phyloP scores from a whole-genome alignment of 2,797 vertebrate species.

The Gobio occitaniae region DNA sequence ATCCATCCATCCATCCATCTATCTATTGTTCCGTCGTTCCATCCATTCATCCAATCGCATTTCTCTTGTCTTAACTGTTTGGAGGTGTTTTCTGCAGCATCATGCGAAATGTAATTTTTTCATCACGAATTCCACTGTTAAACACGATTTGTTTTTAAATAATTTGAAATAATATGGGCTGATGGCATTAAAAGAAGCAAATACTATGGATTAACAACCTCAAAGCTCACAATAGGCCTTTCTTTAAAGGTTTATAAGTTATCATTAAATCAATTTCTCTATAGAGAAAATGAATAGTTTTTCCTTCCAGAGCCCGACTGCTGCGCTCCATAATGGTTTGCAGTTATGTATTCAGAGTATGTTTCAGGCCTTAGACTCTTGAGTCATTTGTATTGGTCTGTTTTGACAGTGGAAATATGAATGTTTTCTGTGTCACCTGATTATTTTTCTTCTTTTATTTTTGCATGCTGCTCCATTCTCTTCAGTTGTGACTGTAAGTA shows the following conservation, averaged over 20 bases:
- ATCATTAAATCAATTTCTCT: neutral
- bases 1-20: no score
- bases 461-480: constrained; percentile 54
- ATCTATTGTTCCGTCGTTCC: no score
- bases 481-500: constrained; percentile 97
- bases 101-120: no score
- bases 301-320: neutral
- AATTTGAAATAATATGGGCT: neutral
- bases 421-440: constrained; percentile 18
- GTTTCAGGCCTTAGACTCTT: constrained; percentile 12
- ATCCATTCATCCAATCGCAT: no score
- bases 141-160: no score
- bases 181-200: neutral
- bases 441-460: constrained; percentile 61
- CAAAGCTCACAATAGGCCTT: neutral
- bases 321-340: neutral
- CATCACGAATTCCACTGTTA: no score
- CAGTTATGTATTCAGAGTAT: neutral
- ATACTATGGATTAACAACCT: neutral
- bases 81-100: no score
- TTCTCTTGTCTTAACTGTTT: no score
- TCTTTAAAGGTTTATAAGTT: neutral
- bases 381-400: constrained; percentile 1
- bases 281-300: neutral
- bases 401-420: constrained; percentile 19